Evolutionary conservation across 2,113 vertebrate species (phyloP).

Genomic region (Cyprinodon tularosa): DNA sequence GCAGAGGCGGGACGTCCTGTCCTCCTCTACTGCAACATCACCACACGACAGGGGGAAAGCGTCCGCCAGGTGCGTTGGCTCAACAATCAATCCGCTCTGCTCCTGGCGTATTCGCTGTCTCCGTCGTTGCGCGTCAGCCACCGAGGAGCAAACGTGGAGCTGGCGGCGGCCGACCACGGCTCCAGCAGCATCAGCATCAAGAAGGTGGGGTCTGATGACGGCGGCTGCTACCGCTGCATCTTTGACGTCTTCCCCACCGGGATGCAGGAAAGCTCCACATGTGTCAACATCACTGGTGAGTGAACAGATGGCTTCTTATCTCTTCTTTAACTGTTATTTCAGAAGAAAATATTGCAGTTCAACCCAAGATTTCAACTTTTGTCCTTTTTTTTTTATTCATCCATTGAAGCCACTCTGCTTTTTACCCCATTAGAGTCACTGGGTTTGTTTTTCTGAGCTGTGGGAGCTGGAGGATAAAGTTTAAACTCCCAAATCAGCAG

Average conservation of each 20-base stretch:
- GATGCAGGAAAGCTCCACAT: conserved; percentile 59
- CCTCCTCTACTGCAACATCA: conserved; percentile 74
- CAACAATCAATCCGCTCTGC: conserved; percentile 18
- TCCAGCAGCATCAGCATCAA: conserved; percentile 72
- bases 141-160: conserved; percentile 44
- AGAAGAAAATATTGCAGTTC: background rate
- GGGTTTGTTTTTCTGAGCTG: conserved; percentile 29
- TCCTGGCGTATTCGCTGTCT: conserved; percentile 65
- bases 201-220: conserved; percentile 39
- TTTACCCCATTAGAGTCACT: background rate
- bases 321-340: background rate
- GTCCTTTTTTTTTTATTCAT: conserved; percentile 20
- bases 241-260: conserved; percentile 76
- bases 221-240: conserved; percentile 78
- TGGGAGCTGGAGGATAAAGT: conserved; percentile 28
- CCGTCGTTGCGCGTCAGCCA: conserved; percentile 26
- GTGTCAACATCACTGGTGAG: conserved; percentile 71
- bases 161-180: conserved; percentile 27
- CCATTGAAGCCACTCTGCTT: background rate
- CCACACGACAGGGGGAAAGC: conserved; percentile 2
- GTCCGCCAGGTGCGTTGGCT: conserved; percentile 78
- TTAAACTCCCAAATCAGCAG: conserved; percentile 25
- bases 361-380: conserved; percentile 13
- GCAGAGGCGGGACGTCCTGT: conserved; percentile 52
- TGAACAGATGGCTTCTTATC: background rate